Conservation (phyloP, 2,113 vertebrate genomes). For the Daboia siamensis region DNA sequence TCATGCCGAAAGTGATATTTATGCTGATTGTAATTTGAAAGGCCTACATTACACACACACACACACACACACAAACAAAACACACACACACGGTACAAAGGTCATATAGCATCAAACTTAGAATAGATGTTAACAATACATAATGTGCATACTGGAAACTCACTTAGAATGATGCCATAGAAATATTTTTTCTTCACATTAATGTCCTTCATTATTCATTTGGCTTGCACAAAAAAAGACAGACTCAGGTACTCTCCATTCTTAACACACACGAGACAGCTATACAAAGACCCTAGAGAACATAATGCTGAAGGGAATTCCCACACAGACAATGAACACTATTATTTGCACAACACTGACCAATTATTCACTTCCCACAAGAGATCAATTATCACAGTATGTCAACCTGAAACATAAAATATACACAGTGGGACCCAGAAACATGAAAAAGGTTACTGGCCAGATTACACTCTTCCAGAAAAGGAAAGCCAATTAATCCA, state of each 20-base stretch:
- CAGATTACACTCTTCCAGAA: neutral
- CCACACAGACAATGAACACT: neutral
- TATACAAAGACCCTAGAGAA: neutral
- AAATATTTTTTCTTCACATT: conserved; percentile 1
- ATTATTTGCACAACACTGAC: neutral
- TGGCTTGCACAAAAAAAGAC: neutral
- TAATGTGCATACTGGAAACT: neutral
- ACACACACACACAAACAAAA: neutral
- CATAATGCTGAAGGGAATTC: neutral
- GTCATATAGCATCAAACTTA: neutral
- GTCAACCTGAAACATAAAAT: neutral
- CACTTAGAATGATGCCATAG: neutral
- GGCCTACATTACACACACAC: neutral
- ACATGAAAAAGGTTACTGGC: neutral
- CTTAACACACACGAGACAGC: neutral
- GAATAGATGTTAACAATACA: neutral
- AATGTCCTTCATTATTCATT: conserved; percentile 11
- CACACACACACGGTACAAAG: neutral
- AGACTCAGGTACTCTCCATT: neutral
- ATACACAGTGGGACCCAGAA: neutral
- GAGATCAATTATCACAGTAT: neutral
- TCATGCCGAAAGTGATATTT: neutral
- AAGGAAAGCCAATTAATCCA: neutral
- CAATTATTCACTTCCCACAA: neutral
- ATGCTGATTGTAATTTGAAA: neutral